Percentiles rank a stretch among this genome's conserved stretches.
Evolutionary conservation across 2,113 vertebrate genomes (phyloP).

Genomic region (Phainopepla nitens): DNA sequence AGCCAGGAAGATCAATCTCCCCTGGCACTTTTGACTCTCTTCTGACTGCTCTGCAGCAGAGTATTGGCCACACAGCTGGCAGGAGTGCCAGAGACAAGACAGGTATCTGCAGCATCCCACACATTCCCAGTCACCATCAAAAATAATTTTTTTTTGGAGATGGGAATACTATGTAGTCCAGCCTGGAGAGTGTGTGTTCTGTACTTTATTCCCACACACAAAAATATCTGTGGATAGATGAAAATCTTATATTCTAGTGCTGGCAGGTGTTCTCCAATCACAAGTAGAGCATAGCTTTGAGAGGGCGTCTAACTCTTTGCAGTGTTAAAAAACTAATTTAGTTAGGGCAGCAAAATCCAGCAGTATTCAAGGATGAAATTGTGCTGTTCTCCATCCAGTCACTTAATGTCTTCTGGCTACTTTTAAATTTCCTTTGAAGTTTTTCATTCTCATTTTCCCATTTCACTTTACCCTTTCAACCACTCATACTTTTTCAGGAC

Average conservation of each 20-base stretch:
- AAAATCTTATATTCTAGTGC: neutral
- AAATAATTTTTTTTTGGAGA: neutral
- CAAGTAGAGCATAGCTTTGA: neutral
- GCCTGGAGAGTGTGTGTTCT: neutral
- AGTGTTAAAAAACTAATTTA: neutral
- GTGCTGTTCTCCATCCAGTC: neutral
- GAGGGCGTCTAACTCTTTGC: neutral
- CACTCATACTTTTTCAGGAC: neutral
- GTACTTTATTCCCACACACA: neutral
- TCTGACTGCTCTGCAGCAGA: neutral
- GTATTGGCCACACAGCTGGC: neutral
- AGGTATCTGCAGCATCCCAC: neutral
- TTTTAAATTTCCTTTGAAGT: neutral
- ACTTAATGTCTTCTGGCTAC: neutral
- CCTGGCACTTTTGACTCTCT: neutral
- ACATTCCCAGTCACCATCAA: neutral
- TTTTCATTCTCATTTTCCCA: constrained; percentile 1
- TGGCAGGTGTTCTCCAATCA: neutral
- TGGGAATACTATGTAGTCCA: neutral
- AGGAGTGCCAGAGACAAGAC: neutral
- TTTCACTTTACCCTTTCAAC: constrained; percentile 4
- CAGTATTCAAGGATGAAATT: neutral
- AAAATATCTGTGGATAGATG: neutral
- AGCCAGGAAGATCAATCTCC: neutral
- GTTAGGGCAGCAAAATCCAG: neutral